Base-by-base conservation (phyloP, 2,888 invertebrate genomes). In the Cheilosia grossa region DNA sequence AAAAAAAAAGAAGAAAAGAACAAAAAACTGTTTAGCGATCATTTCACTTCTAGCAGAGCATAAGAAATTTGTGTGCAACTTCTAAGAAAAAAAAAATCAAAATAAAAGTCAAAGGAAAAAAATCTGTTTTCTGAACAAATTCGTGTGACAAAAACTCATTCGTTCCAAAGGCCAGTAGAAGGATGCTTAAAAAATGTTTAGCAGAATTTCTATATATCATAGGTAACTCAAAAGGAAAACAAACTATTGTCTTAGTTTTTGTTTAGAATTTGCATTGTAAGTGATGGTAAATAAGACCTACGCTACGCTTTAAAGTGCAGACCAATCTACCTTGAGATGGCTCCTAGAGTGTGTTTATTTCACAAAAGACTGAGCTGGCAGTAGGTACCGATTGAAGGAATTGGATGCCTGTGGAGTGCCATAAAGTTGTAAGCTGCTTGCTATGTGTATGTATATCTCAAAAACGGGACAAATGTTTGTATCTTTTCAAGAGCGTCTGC, bases 41-140 rank as follows among this genome's bases (percentile, higher is more conserved):
- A 85, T 85, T 81, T 83, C 70, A 81, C 61, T 85, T 85, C 85
- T 75, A 85, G 81, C 85, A 85, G 85, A 85, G 85, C 85, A 63
- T 83, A 70, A 81, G 66, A 75, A 85, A 85, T 77, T 37, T 72
- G 69, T 77, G 81, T 85, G 85, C 85, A 85, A 77, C 61, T 85
- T 81, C 81, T 85, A 85, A 80, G 44, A 66, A 75, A 85, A 70
- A 75, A 49, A 44, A 64, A 58, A 47, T 44, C 70, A 13, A 37
- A 37, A 73, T 61, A 27, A 77, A 13, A 58, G 17, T 56, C 5
- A 54, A 61, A 21, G 19, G 27, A 27, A 27, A 27, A 10, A 53
- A 72, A 64, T 78, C 27, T 19, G 63, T 75, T 51, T 70, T 83
- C 47, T 56, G 42, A 69, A 79, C 67, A 78, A 79, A 79, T 30